phyloP scores from a whole-genome alignment of 2,888 invertebrate genomes.

The Cataglyphis cursor region DNA sequence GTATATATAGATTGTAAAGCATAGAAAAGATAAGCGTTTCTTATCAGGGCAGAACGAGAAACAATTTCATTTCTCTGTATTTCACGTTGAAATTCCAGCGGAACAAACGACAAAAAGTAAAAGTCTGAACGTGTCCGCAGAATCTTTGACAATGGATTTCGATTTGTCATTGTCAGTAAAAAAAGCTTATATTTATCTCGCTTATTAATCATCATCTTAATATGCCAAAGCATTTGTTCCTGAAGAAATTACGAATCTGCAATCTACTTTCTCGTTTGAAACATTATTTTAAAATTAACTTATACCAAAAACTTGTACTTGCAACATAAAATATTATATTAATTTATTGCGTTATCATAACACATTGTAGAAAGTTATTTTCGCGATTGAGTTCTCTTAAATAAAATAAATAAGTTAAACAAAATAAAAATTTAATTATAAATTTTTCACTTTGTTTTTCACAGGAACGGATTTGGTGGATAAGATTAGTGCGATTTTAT shows the following conservation, averaged over 20 bases:
- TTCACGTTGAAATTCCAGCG: background rate
- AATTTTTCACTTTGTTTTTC: too few species aligned
- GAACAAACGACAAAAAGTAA: constrained; percentile 62
- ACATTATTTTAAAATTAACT: background rate
- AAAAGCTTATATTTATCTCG: constrained; percentile 27
- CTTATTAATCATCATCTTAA: constrained; percentile 29
- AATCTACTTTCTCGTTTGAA: background rate
- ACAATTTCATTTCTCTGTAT: constrained; percentile 11
- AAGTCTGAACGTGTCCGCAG: constrained; percentile 43
- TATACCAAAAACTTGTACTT: background rate
- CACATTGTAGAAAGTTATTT: background rate
- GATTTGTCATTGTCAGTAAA: constrained; percentile 53
- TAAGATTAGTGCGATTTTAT: background rate
- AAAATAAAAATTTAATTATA: too few species aligned
- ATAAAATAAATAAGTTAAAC: too few species aligned
- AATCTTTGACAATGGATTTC: constrained; percentile 60
- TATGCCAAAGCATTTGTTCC: background rate
- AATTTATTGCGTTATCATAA: background rate
- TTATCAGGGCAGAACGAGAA: constrained; percentile 61
- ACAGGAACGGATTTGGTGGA: background rate
- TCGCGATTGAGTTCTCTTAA: background rate
- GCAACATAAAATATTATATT: background rate
- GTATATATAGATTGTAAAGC: too few species aligned
- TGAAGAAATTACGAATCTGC: background rate
- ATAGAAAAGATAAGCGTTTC: background rate